Evolutionary conservation across 2,113 vertebrate species (phyloP).

Genomic region (Marcusenius ussheri): DNA sequence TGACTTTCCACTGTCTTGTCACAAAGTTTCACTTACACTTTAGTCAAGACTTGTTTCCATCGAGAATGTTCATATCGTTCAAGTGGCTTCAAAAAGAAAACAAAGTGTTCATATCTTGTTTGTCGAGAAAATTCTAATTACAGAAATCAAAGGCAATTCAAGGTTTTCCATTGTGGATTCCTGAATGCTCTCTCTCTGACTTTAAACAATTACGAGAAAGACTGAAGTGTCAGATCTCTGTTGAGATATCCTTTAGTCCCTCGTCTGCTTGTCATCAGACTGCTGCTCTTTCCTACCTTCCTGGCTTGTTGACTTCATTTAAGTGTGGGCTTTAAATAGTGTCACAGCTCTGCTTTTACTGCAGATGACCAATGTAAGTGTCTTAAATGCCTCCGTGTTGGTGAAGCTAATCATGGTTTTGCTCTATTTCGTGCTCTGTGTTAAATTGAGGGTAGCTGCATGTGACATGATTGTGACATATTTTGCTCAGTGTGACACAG

Average conservation of each 20-base stretch:
- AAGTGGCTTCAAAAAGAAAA: background rate
- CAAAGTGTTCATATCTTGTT: background rate
- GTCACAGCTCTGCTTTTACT: background rate
- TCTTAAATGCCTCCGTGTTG: background rate
- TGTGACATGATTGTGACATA: background rate
- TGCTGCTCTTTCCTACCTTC: background rate
- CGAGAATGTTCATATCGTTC: background rate
- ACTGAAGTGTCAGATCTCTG: background rate
- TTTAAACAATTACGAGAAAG: background rate
- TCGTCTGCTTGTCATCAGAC: background rate
- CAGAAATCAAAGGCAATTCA: background rate
- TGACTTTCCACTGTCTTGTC: background rate
- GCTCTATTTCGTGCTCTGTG: background rate
- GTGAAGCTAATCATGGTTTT: background rate
- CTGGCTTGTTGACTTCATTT: background rate
- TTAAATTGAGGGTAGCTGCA: background rate
- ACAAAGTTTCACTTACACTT: background rate
- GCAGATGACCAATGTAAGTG: background rate
- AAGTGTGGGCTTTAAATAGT: background rate
- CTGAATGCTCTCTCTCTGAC: background rate
- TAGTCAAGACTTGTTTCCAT: background rate
- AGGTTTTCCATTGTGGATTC: constrained; percentile 6
- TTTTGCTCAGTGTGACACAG: background rate
- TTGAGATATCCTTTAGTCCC: background rate
- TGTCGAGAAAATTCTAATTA: constrained; percentile 10